phyloP scores from a whole-genome alignment of 2,797 vertebrate species.

The Lacerta bilineata region DNA sequence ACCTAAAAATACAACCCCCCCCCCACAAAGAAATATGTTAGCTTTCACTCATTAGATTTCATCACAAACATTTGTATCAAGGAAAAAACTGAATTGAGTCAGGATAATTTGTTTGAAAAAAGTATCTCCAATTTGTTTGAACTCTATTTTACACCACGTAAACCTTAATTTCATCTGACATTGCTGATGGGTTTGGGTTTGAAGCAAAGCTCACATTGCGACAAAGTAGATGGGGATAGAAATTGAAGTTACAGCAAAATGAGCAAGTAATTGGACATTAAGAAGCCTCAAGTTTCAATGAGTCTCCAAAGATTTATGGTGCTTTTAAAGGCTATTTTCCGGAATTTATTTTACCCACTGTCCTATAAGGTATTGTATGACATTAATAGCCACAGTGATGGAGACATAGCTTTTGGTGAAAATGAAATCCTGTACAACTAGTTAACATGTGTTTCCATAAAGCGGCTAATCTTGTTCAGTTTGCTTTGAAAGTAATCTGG shows the following conservation, averaged over 20 bases:
- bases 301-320: constrained; percentile 54
- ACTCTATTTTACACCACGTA: not conserved
- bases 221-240: constrained; percentile 21
- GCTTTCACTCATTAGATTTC: not conserved
- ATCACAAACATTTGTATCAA: not conserved
- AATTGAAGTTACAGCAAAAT: not conserved
- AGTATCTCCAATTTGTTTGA: not conserved
- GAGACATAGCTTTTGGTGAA: constrained; percentile 47
- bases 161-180: constrained; percentile 12
- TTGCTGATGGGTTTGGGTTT: not conserved
- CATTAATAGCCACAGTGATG: constrained; percentile 56
- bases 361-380: constrained; percentile 42
- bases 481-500: constrained; percentile 72
- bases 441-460: constrained; percentile 70
- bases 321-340: constrained; percentile 52
- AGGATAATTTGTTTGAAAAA: not conserved
- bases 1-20: no score
- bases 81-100: not conserved
- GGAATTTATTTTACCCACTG: constrained; percentile 61
- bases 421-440: constrained; percentile 55
- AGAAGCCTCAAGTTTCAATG: constrained; percentile 10
- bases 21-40: no score
- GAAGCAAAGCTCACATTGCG: not conserved
- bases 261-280: constrained; percentile 37
- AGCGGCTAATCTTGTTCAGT: constrained; percentile 65